Evolutionary conservation across 2,113 vertebrate species (phyloP).

Genomic region (Pelodiscus sinensis): DNA sequence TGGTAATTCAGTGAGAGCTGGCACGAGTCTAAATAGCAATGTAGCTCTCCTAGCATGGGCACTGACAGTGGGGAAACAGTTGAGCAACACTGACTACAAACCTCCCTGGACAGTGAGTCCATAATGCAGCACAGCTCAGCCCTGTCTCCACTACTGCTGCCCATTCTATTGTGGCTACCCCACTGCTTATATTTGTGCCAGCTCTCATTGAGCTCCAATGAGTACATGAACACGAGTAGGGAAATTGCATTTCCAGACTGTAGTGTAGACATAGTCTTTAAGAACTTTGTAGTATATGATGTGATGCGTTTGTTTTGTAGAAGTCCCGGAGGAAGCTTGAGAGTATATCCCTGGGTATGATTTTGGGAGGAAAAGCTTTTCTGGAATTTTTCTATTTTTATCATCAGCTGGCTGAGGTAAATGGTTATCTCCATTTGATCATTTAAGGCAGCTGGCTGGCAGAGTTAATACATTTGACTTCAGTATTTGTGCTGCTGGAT

Average conservation of each 20-base stretch:
- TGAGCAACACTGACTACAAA: background rate
- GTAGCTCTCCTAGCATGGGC: background rate
- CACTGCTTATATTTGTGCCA: background rate
- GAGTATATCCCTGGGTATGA: background rate
- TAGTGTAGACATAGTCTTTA: background rate
- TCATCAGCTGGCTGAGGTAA: background rate
- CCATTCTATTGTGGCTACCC: background rate
- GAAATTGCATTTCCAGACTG: background rate
- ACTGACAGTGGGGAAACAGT: background rate
- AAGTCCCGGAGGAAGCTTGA: background rate
- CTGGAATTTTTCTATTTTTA: background rate
- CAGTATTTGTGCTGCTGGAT: background rate
- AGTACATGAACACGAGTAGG: background rate
- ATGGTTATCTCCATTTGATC: background rate
- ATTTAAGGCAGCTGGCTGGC: background rate
- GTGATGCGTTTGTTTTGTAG: background rate
- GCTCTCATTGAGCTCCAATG: background rate
- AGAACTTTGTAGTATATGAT: background rate
- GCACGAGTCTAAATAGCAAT: background rate
- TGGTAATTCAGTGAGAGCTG: background rate
- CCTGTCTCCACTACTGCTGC: background rate
- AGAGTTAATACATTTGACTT: background rate
- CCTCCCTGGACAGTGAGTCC: background rate
- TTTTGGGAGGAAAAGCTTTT: background rate
- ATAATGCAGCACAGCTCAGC: background rate